Conservation (phyloP, 2,797 vertebrate species). For the Atherinosoma microstoma region DNA sequence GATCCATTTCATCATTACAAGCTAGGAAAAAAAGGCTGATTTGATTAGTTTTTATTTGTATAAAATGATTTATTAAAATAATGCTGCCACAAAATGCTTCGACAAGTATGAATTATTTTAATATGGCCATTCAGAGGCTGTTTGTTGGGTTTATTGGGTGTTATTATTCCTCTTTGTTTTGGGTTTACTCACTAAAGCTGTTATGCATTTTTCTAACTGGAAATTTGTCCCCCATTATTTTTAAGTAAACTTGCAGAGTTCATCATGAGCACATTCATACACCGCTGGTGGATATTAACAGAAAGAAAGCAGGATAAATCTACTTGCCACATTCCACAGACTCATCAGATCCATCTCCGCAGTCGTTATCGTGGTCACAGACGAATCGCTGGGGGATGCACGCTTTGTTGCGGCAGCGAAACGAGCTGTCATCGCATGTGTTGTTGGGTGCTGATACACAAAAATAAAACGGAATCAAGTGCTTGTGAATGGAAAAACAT, state of each 20-base stretch:
- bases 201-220: neutral
- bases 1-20: neutral
- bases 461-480: slow-evolving; percentile 31
- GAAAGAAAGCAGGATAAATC: slow-evolving; percentile 29
- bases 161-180: neutral
- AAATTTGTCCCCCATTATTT: neutral
- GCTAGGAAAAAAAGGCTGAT: neutral
- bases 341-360: slow-evolving; percentile 96
- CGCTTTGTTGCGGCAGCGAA: slow-evolving; percentile 92
- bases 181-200: neutral
- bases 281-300: neutral
- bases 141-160: neutral
- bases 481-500: slow-evolving; percentile 24
- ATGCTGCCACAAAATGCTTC: neutral
- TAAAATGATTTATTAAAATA: neutral
- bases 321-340: slow-evolving; percentile 93
- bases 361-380: slow-evolving; percentile 97
- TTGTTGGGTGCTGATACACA: slow-evolving; percentile 91
- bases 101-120: neutral
- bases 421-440: slow-evolving; percentile 95
- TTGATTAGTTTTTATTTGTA: neutral
- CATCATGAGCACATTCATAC: neutral
- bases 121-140: neutral
- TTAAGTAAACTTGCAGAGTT: slow-evolving; percentile 2
- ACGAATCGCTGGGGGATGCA: slow-evolving; percentile 94